phyloP scores from a whole-genome alignment of 2,888 invertebrate species.

The Tetrapedia diversipes region DNA sequence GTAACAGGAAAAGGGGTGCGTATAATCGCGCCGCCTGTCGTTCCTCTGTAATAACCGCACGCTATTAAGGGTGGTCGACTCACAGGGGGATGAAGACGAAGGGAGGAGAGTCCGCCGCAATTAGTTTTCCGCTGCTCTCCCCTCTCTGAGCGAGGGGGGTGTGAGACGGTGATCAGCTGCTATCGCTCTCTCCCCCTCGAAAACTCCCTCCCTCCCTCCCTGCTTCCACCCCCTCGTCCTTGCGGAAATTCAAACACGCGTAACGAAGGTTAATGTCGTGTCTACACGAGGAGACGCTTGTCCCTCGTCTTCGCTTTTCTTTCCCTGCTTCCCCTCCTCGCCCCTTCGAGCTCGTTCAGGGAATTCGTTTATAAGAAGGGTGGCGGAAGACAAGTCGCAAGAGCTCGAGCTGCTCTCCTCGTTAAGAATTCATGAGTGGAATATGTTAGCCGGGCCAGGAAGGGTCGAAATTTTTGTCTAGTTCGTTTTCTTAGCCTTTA shows the following conservation, averaged over 20 bases:
- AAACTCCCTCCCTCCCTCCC: constrained; percentile 28
- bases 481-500: no score
- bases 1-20: constrained; percentile 37
- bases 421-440: constrained; percentile 59
- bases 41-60: constrained; percentile 56
- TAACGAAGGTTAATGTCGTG: constrained; percentile 61
- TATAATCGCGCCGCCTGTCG: constrained; percentile 59
- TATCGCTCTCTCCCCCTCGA: constrained; percentile 43
- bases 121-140: constrained; percentile 72
- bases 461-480: constrained; percentile 42
- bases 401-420: constrained; percentile 11
- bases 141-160: constrained; percentile 25
- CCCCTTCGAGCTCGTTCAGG: constrained; percentile 11
- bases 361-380: constrained; percentile 46
- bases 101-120: constrained; percentile 62
- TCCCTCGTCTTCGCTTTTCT: constrained; percentile 17
- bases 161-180: constrained; percentile 52
- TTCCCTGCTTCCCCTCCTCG: background rate
- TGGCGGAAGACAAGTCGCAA: constrained; percentile 17
- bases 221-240: constrained; percentile 1
- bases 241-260: constrained; percentile 61
- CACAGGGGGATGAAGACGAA: constrained; percentile 24
- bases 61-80: constrained; percentile 53
- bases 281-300: constrained; percentile 29
- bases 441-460: constrained; percentile 33